phyloP scores from a whole-genome alignment of 2,113 vertebrate species.

The Nyctereutes procyonoides region DNA sequence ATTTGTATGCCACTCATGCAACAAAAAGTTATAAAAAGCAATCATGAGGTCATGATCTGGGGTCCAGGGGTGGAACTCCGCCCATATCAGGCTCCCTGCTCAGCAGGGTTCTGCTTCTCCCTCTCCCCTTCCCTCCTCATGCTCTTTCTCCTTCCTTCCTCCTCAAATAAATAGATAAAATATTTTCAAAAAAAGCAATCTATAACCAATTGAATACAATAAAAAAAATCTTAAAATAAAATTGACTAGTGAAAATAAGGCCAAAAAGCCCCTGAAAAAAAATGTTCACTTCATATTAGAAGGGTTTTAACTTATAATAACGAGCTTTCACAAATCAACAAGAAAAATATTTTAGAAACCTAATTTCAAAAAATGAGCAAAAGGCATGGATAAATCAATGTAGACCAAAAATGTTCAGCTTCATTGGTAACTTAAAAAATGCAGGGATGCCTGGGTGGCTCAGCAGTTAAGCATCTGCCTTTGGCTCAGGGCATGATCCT shows the following conservation, averaged over 20 bases:
- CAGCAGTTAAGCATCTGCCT: too few species aligned
- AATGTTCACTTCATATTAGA: neutral
- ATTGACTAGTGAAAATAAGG: neutral
- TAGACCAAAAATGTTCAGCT: neutral
- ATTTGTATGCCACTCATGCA: neutral
- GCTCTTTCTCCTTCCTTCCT: too few species aligned
- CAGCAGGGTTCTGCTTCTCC: neutral
- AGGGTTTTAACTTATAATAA: slow-evolving; percentile 37
- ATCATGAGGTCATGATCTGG: neutral
- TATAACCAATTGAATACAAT: neutral
- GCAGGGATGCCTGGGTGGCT: too few species aligned
- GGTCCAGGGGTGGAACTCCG: neutral
- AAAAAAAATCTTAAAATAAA: slow-evolving; percentile 43
- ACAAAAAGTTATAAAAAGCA: slow-evolving; percentile 51
- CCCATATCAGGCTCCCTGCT: neutral
- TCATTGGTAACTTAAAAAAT: neutral
- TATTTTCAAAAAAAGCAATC: neutral
- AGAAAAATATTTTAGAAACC: slow-evolving; percentile 24
- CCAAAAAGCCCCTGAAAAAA: neutral
- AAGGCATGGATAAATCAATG: neutral
- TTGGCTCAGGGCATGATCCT: too few species aligned
- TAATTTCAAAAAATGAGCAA: slow-evolving; percentile 16
- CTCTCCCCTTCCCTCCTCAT: neutral
- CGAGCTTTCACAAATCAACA: neutral
- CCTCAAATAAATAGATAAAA: neutral